A percentile compares a stretch with the other conserved stretches of the same genome.
Evolutionary conservation across 1,140 invertebrate species (phyloP).

Genomic region (Colletes gigas): DNA sequence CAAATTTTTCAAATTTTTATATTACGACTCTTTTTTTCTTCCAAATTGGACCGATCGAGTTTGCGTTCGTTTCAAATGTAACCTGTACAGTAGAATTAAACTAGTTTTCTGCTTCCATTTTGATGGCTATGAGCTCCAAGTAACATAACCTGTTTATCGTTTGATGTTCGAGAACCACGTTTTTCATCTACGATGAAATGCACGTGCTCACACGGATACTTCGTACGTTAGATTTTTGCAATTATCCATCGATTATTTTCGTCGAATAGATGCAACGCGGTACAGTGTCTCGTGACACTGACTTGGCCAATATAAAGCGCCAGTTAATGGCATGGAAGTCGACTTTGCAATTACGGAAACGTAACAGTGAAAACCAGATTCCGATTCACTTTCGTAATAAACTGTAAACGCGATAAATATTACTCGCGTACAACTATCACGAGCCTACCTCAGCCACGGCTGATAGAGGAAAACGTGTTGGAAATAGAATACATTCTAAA

Average conservation of each 20-base stretch:
- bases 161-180: too few species aligned
- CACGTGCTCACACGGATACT: too few species aligned
- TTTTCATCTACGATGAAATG: too few species aligned
- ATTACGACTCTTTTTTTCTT: too few species aligned
- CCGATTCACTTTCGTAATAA: constrained; percentile 16
- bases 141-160: too few species aligned
- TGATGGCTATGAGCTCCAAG: too few species aligned
- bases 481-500: constrained; percentile 36
- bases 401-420: constrained; percentile 20
- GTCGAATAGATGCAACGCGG: neutral
- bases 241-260: neutral
- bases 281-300: neutral
- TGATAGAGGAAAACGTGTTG: neutral
- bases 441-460: neutral
- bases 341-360: neutral
- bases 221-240: too few species aligned
- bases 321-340: constrained; percentile 9
- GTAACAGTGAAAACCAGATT: constrained; percentile 1
- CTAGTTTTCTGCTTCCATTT: neutral
- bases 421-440: constrained; percentile 1
- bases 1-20: too few species aligned
- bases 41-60: too few species aligned
- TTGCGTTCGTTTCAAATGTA: too few species aligned
- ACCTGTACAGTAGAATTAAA: neutral
- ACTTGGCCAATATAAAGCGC: neutral